Conservation (phyloP, 2,888 invertebrate species). For the Clitarchus hookeri region DNA sequence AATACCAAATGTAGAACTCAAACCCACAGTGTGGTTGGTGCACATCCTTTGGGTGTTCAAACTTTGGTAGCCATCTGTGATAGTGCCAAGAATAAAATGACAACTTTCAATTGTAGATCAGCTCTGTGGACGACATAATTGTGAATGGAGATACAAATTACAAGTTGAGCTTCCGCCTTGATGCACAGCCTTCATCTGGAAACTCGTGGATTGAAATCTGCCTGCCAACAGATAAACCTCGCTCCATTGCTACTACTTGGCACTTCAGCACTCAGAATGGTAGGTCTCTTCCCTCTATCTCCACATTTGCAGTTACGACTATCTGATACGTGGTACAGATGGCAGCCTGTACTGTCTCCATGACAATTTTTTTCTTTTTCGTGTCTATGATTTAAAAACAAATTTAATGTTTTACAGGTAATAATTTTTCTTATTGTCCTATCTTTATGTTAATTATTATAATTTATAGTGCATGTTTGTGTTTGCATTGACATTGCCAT, state of each 20-base stretch:
- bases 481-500: too few species aligned
- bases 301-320: not conserved
- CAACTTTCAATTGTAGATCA: not conserved
- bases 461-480: too few species aligned
- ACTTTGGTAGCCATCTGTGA: too few species aligned
- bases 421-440: too few species aligned
- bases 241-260: conserved; percentile 49
- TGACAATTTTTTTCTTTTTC: not conserved
- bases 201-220: conserved; percentile 54
- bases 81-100: not conserved
- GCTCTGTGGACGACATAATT: conserved; percentile 35
- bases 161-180: not conserved
- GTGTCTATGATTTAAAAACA: too few species aligned
- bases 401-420: too few species aligned
- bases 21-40: too few species aligned
- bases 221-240: conserved; percentile 58
- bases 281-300: not conserved
- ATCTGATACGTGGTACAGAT: not conserved
- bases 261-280: not conserved
- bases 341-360: not conserved
- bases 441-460: too few species aligned
- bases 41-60: too few species aligned
- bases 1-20: too few species aligned
- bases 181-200: conserved; percentile 47
- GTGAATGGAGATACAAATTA: not conserved